Base-by-base conservation (phyloP, 2,797 vertebrate genomes). In the Antrozous pallidus region DNA sequence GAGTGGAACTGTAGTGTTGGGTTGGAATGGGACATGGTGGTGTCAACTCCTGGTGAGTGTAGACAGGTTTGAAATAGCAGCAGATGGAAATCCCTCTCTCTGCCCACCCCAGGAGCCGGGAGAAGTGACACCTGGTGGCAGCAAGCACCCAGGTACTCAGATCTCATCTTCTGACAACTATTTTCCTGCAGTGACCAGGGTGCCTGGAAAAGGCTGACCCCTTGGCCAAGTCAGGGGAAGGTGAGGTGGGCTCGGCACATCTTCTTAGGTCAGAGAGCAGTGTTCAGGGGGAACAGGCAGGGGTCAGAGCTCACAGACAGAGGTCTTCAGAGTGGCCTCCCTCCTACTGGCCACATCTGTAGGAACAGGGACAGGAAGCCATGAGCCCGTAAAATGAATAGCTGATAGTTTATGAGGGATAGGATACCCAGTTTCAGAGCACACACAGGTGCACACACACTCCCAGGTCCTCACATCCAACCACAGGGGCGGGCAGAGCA, bases 1-100 rank as follows among this genome's bases (percentile, higher is more conserved):
- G 3, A 2, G 51, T 6, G 24, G 14, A 0, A 20, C 2, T 0
- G 8, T 5, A 14, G 36, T 7, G 24, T 1, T 0, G 14, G 17
- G 13, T 17, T 4, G 28, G 36, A 17, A 4, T 18, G 26, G 51
- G 56, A 5, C 28, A 3, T 1, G 9, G 13, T 28, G 61, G 11
- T 0, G 8, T 36, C 6, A 24, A 0, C 49, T 3, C 0, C 5
- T 9, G 63, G 49, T 5, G 22, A 2, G 9, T 5, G 40, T 24
- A 18, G 13, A 12, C 2, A 12, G 6, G 7, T 1, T 12, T 33
- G 74, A 45, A 7, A 8, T 24, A 22, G 11, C 18, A 8, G 20
- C 18, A 12, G 33, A 14, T 4, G 20, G 61, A 8, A 13, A 20
- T 8, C n/a, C 28, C 54, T 54, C 1, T 0, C 22, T 49, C 20